Percentiles rank a stretch among this genome's conserved stretches.
phyloP scores from a whole-genome alignment of 2,797 vertebrate species.

The Cyprinodon diabolis region DNA sequence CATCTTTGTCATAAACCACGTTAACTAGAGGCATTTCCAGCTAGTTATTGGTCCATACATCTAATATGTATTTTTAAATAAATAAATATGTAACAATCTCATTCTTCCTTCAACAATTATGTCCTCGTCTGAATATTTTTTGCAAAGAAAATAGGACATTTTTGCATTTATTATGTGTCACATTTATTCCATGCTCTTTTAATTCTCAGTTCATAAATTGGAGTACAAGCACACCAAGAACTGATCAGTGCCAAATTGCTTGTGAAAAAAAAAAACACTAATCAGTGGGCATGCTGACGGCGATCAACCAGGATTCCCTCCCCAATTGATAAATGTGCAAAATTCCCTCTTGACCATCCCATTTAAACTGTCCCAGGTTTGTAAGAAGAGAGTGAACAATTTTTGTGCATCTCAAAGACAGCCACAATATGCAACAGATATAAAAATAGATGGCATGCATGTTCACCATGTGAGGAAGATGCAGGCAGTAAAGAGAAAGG shows the following conservation, averaged over 20 bases:
- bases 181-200: neutral
- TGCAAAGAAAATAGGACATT: constrained; percentile 23
- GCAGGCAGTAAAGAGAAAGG: too few species aligned
- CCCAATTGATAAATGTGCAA: too few species aligned
- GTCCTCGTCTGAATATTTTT: constrained; percentile 19
- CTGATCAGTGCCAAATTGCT: neutral
- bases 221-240: constrained; percentile 4
- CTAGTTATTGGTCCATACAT: constrained; percentile 37
- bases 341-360: too few species aligned
- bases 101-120: constrained; percentile 17
- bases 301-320: too few species aligned
- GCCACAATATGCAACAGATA: too few species aligned
- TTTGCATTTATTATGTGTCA: constrained; percentile 13
- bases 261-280: too few species aligned
- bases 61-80: constrained; percentile 31
- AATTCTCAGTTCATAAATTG: constrained; percentile 10
- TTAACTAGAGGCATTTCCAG: constrained; percentile 59
- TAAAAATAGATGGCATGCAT: too few species aligned
- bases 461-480: too few species aligned
- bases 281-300: too few species aligned
- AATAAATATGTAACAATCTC: constrained; percentile 44
- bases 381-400: too few species aligned
- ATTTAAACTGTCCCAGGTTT: too few species aligned
- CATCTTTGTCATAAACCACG: constrained; percentile 60
- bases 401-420: too few species aligned